Evolutionary conservation across 2,888 invertebrate species (phyloP).

Genomic region (Zhengitettix transpicula): DNA sequence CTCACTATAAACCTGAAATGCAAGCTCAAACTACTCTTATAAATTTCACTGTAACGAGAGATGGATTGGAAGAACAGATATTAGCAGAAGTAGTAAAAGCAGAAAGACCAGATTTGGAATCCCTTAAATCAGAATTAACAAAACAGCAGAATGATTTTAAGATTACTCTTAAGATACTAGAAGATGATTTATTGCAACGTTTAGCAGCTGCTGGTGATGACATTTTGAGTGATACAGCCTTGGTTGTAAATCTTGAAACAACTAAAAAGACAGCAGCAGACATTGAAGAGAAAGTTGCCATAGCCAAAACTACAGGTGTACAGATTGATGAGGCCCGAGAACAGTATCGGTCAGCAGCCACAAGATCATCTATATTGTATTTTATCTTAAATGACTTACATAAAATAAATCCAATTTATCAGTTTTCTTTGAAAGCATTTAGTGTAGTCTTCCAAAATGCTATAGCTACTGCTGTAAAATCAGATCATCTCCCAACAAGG

Average conservation of each 20-base stretch:
- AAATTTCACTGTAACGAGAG: slow-evolving; percentile 87
- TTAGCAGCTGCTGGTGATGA: slow-evolving; percentile 83
- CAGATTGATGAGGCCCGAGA: slow-evolving; percentile 87
- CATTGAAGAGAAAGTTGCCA: slow-evolving; percentile 70
- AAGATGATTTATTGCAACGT: slow-evolving; percentile 74
- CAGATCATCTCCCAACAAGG: slow-evolving; percentile 52
- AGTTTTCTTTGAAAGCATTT: slow-evolving; percentile 89
- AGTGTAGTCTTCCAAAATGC: slow-evolving; percentile 82
- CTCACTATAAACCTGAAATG: slow-evolving; percentile 92
- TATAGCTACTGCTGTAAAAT: slow-evolving; percentile 45
- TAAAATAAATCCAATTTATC: slow-evolving; percentile 89
- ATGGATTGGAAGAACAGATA: slow-evolving; percentile 88
- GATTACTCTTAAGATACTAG: slow-evolving; percentile 75
- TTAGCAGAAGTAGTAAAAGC: slow-evolving; percentile 85
- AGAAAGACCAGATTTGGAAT: slow-evolving; percentile 81
- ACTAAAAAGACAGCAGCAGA: slow-evolving; percentile 87
- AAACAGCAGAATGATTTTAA: slow-evolving; percentile 90
- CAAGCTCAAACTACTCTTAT: slow-evolving; percentile 91
- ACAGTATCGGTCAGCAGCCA: slow-evolving; percentile 70
- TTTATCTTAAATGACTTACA: slow-evolving; percentile 84
- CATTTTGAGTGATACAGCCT: slow-evolving; percentile 73
- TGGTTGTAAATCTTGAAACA: slow-evolving; percentile 83
- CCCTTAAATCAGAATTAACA: slow-evolving; percentile 63
- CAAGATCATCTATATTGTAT: slow-evolving; percentile 75
- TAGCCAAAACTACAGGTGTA: slow-evolving; percentile 68